Evolutionary conservation across 2,113 vertebrate genomes (phyloP).

Genomic region (Phoenicopterus ruber): DNA sequence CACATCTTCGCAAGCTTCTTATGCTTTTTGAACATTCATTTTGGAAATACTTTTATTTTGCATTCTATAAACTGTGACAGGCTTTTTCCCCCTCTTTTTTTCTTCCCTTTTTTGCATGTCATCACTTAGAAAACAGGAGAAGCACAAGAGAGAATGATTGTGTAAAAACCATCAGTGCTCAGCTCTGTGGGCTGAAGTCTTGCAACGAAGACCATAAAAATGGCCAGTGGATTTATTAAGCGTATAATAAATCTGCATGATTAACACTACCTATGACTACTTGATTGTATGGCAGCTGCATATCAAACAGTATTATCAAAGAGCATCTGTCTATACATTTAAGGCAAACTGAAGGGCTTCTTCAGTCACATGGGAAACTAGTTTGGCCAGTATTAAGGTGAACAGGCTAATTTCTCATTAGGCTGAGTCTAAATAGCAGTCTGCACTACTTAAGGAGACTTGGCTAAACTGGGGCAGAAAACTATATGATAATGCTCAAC

Average conservation of each 20-base stretch:
- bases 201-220: background rate
- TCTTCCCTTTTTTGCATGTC: background rate
- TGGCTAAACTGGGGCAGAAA: background rate
- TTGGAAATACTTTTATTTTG: constrained; percentile 31
- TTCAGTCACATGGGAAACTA: background rate
- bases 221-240: background rate
- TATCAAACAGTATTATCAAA: background rate
- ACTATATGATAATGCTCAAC: background rate
- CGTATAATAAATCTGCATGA: background rate
- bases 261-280: background rate
- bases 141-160: background rate
- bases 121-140: background rate
- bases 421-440: background rate
- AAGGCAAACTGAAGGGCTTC: background rate
- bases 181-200: background rate
- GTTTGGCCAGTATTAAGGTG: background rate
- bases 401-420: background rate
- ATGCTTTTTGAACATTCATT: background rate
- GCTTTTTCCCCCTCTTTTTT: background rate
- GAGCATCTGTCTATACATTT: background rate
- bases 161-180: background rate
- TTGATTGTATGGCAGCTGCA: background rate
- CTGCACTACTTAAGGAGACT: background rate
- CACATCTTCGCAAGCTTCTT: constrained; percentile 1
- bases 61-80: background rate